Conservation (phyloP, 2,797 vertebrate genomes). For the Halcyon leucocephala region DNA sequence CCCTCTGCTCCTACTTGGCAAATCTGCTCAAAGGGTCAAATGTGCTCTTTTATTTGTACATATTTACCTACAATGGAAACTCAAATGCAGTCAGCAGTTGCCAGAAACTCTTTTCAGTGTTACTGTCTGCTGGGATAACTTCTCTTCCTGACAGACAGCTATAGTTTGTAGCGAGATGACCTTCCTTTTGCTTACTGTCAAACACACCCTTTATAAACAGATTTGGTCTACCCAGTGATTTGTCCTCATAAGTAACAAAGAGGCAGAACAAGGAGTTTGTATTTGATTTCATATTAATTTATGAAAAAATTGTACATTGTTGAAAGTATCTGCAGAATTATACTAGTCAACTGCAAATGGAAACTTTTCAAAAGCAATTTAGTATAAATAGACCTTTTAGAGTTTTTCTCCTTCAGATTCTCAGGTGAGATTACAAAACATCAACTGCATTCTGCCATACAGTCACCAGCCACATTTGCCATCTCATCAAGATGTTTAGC, state of each 20-base stretch:
- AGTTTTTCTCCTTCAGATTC: not conserved
- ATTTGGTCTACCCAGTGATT: not conserved
- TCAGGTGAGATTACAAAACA: not conserved
- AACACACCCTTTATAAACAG: not conserved
- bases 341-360: not conserved
- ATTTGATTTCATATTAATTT: not conserved
- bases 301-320: not conserved
- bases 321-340: not conserved
- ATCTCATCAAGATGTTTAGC: not conserved
- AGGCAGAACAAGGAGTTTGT: not conserved
- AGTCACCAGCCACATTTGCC: not conserved
- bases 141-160: not conserved
- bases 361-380: not conserved
- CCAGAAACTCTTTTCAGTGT: not conserved
- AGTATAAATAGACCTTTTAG: not conserved
- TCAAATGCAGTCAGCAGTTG: not conserved
- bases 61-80: not conserved
- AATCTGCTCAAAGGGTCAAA: not conserved
- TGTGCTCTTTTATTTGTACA: not conserved
- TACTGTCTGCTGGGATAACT: not conserved
- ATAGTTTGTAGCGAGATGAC: not conserved
- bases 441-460: not conserved
- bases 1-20: not conserved
- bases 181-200: not conserved
- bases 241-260: not conserved